phyloP scores from a whole-genome alignment of 2,888 invertebrate genomes.

The Euplexia lucipara region DNA sequence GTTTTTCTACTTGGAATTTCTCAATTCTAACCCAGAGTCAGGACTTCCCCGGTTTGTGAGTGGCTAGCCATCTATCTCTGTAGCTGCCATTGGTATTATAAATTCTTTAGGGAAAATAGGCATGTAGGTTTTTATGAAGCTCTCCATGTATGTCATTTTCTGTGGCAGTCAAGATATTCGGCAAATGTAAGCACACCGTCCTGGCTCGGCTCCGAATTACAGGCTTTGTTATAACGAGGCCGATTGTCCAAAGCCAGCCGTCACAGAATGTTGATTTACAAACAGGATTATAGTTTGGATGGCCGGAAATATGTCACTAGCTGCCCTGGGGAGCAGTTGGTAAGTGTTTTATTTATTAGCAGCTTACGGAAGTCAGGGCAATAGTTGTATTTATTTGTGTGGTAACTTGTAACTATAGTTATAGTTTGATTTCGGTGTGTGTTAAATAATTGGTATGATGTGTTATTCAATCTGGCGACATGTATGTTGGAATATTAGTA shows the following conservation, averaged over 20 bases:
- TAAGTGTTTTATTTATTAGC: constrained; percentile 13
- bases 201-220: constrained; percentile 20
- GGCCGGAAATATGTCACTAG: constrained; percentile 3
- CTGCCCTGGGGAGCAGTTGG: neutral
- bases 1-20: too few species aligned
- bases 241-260: constrained; percentile 14
- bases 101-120: too few species aligned
- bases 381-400: neutral
- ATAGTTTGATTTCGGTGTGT: neutral
- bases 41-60: too few species aligned
- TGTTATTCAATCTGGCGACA: neutral
- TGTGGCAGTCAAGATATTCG: constrained; percentile 31
- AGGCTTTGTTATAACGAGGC: constrained; percentile 41
- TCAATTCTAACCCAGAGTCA: too few species aligned
- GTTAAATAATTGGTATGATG: too few species aligned
- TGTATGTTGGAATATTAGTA: neutral
- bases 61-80: too few species aligned
- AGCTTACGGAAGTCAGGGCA: neutral
- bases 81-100: too few species aligned
- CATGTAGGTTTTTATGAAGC: neutral
- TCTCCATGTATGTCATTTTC: constrained; percentile 13
- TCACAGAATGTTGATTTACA: constrained; percentile 25
- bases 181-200: constrained; percentile 24
- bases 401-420: neutral
- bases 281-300: constrained; percentile 17